Evolutionary conservation across 2,113 vertebrate genomes (phyloP), one percentile per base, ranked within the genome.

Genomic region (Elaphurus davidianus): DNA sequence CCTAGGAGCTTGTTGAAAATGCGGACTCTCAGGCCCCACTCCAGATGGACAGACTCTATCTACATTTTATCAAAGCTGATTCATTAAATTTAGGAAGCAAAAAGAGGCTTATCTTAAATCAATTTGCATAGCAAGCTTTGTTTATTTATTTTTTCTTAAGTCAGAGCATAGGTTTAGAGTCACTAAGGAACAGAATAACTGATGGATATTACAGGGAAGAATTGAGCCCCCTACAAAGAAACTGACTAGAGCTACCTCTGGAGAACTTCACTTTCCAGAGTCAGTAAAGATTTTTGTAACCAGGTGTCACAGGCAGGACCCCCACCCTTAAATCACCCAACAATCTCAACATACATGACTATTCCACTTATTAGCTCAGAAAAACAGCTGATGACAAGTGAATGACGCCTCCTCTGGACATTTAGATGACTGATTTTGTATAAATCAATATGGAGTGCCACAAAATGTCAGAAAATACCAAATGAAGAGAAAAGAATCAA

Each of bases 401-500:
- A 99, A 99, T 98, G 99, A 99, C 99, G 98, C 98, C 98, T 99
- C 98, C 99, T 99, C 98, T 98, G 99, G 99, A 99, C 98, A 98
- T 99, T 99, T 98, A 97, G 99, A 99, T 99, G 99, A 99, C 99
- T 83, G 99, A 99, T 99, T 99, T 98, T 96, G 97, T 98, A 98
- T 98, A 99, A 99, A 99, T 99, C 99, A 99, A 99, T 99, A 99
- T 87, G 50, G 97, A 98, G 99, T 99, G 98, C 99, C 99, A 99
- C 99, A 99, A 99, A 99, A 99, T 99, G 99, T 99, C 99, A 99
- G 99, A 99, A 99, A 99, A 99, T 99, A 99, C 99, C 99, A 99
- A 99, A 99, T 99, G 99, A 99, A 99, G 98, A 98, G 98, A 98
- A 99, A 98, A 98, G 98, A 99, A 99, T 99, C 99, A 98, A 99